Evolutionary conservation across 1,140 invertebrate species (phyloP), one percentile per base, ranked within the genome.

Genomic region (Parasteatoda tepidariorum): DNA sequence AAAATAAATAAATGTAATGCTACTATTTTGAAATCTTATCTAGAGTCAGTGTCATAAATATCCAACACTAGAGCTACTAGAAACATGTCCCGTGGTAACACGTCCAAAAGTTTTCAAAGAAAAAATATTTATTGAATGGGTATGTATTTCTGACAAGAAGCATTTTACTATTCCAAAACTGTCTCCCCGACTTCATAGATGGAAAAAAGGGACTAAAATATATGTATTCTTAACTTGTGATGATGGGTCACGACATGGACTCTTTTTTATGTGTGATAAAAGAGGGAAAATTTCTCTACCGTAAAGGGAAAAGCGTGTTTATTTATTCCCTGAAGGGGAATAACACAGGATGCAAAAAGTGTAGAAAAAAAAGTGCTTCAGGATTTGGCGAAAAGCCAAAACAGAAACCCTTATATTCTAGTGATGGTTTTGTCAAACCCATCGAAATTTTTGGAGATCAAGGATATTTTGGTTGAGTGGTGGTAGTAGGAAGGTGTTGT

Each of bases 231-330:
- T 76, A 76, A 76, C 74, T 62, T 66, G 59, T 66, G 74, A 66
- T 66, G 74, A 76, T 64, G 61, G 74, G 74, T 76, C 74, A 66
- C 74, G 59, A 64, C 74, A 64, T 64, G 9, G 41, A 66, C 24
- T 76, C 38, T 64, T 76, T 76, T 76, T 62, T 76, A 64, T 54
- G 28, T 54, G 55, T 66, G 74, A 76, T 76, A 76, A 64, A 76
- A 48, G 31, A 64, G 55, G 55, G 74, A 76, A 38, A 76, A 76
- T 76, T 76, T 38, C n/a, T 22, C 54, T 76, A 57, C 66, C 61
- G 61, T 76, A 76, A 76, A 76, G 74, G 74, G 59, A 24, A 76
- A 76, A 76, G 61, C 74, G 61, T 76, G 59, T 76, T 76, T 76
- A 57, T 76, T 76, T 66, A 66, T 66, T 48, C 74, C 74, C 74